Evolutionary conservation across 2,888 invertebrate genomes (phyloP).

Genomic region (Pyrochroa serraticornis): DNA sequence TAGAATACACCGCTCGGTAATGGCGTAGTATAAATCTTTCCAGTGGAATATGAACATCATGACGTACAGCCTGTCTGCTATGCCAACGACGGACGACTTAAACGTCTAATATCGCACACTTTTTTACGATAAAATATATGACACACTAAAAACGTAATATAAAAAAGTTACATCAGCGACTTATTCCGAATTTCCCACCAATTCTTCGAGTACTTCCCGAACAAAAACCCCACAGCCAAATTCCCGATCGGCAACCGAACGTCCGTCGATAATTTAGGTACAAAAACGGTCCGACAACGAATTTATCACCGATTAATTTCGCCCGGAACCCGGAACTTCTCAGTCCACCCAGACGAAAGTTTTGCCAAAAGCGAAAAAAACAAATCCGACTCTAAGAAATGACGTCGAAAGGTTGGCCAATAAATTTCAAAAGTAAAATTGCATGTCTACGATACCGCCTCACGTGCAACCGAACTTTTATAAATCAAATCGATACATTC

Average conservation of each 20-base stretch:
- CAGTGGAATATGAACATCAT: constrained; percentile 48
- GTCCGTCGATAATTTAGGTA: constrained; percentile 6
- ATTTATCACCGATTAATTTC: not conserved
- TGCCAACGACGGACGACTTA: constrained; percentile 38
- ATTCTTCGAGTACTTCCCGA: not conserved
- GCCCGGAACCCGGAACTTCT: not conserved
- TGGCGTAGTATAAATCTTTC: constrained; percentile 47
- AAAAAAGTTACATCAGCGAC: constrained; percentile 12
- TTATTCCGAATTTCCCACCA: constrained; percentile 17
- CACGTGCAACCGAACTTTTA: constrained; percentile 13
- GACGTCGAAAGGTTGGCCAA: constrained; percentile 25
- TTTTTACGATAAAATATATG: constrained; percentile 33
- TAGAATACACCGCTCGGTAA: constrained; percentile 47
- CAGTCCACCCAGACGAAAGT: not conserved
- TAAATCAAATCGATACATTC: constrained; percentile 25
- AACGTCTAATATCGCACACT: constrained; percentile 39
- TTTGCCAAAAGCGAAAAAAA: constrained; percentile 2
- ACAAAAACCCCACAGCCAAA: not conserved
- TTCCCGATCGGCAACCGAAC: not conserved
- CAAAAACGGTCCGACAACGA: not conserved
- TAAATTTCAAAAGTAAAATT: constrained; percentile 40
- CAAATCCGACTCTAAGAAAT: constrained; percentile 14
- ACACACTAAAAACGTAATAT: constrained; percentile 28
- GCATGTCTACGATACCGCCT: constrained; percentile 28
- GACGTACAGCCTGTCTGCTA: constrained; percentile 43